These are phyloP conservation scores for Oophaga pumilio DNA, from an alignment of 2,113 vertebrate species.

Conservation along the genomic window DNA sequence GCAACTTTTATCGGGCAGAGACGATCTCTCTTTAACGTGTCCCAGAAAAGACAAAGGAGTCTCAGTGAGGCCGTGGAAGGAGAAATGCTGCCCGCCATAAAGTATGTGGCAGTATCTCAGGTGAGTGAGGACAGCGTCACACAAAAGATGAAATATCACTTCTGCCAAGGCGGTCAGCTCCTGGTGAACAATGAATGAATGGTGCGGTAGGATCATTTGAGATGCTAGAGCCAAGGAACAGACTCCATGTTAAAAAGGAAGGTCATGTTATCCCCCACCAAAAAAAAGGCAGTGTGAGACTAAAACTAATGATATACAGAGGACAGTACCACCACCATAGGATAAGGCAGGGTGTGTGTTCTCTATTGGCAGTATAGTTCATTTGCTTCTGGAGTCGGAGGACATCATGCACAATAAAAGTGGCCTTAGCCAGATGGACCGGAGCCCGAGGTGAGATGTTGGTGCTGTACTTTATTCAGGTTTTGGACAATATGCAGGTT, in stretches of 20 bases:
- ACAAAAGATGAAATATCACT: not conserved
- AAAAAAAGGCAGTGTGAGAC: not conserved
- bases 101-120: not conserved
- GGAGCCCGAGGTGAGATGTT: not conserved
- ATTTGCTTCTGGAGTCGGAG: not conserved
- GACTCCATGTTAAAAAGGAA: not conserved
- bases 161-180: not conserved
- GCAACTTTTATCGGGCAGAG: not conserved
- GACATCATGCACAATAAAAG: constrained; percentile 4
- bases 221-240: not conserved
- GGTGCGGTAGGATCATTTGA: no score
- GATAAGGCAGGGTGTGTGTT: not conserved
- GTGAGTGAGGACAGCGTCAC: not conserved
- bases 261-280: not conserved
- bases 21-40: not conserved
- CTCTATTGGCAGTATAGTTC: not conserved
- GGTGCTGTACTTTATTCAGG: not conserved
- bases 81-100: not conserved
- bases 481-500: not conserved
- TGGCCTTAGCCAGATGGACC: not conserved
- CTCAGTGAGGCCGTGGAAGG: not conserved
- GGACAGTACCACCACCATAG: not conserved
- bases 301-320: not conserved
- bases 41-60: not conserved
- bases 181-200: not conserved